Evolutionary conservation across 2,797 vertebrate genomes (phyloP).

Genomic region (Scyliorhinus canicula): DNA sequence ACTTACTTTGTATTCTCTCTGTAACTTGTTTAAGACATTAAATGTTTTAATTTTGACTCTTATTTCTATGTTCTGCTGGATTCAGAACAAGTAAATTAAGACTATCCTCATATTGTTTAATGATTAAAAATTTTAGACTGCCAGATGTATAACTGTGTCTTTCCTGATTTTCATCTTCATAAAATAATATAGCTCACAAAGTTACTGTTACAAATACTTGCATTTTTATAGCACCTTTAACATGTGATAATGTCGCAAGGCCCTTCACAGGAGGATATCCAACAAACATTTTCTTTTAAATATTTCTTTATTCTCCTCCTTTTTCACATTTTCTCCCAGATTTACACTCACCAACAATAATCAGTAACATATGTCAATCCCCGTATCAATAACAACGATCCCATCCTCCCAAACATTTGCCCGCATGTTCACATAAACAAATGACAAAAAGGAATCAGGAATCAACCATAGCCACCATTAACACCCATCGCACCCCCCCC

Average conservation of each 20-base stretch:
- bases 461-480: too few species aligned
- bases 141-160: neutral
- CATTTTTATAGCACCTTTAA: neutral
- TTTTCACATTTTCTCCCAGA: too few species aligned
- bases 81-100: slow-evolving; percentile 27
- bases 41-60: slow-evolving; percentile 6
- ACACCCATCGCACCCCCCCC: too few species aligned
- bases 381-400: too few species aligned
- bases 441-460: too few species aligned
- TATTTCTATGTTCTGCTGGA: slow-evolving; percentile 26
- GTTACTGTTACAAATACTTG: neutral
- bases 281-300: too few species aligned
- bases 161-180: neutral
- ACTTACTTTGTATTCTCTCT: neutral
- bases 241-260: neutral
- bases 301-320: too few species aligned
- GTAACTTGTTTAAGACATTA: neutral
- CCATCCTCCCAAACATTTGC: too few species aligned
- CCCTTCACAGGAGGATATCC: neutral
- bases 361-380: too few species aligned
- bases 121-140: neutral
- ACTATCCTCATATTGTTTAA: slow-evolving; percentile 22
- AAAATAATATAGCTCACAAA: neutral
- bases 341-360: too few species aligned
- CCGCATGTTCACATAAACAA: too few species aligned